Conservation (phyloP, 2,797 vertebrate genomes). For the Hipposideros larvatus region DNA sequence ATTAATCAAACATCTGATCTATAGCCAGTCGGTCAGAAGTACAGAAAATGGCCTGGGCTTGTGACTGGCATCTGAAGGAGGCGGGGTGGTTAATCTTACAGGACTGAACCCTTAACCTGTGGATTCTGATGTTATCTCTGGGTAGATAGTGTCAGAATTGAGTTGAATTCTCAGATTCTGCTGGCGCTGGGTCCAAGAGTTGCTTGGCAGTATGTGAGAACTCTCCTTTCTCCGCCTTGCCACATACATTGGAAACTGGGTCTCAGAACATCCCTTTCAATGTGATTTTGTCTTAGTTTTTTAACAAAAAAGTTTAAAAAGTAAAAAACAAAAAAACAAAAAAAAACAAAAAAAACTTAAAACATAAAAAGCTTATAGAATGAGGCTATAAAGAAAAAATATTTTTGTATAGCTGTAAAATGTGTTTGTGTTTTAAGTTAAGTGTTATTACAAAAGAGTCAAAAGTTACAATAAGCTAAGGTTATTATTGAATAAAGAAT, state of each 20-base stretch:
- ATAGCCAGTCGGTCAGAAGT: no score
- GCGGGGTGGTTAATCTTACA: no score
- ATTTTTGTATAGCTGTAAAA: background rate
- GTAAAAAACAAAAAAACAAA: background rate
- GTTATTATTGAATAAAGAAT: background rate
- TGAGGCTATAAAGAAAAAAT: background rate
- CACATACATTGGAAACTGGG: background rate
- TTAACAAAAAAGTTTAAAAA: background rate
- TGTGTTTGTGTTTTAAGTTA: no score
- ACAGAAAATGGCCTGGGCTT: no score
- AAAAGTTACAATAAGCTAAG: background rate
- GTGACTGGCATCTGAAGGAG: no score
- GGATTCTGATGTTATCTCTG: no score
- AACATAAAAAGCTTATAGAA: background rate
- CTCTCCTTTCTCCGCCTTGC: no score
- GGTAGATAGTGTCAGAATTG: no score
- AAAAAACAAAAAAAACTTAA: background rate
- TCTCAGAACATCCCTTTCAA: background rate
- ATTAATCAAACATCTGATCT: no score
- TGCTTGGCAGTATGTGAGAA: background rate
- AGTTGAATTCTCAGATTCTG: no score
- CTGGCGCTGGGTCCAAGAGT: background rate
- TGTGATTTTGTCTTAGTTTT: background rate
- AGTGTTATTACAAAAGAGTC: background rate
- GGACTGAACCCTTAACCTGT: no score